Conservation (phyloP, 2,797 vertebrate species). For the Dryobates pubescens region DNA sequence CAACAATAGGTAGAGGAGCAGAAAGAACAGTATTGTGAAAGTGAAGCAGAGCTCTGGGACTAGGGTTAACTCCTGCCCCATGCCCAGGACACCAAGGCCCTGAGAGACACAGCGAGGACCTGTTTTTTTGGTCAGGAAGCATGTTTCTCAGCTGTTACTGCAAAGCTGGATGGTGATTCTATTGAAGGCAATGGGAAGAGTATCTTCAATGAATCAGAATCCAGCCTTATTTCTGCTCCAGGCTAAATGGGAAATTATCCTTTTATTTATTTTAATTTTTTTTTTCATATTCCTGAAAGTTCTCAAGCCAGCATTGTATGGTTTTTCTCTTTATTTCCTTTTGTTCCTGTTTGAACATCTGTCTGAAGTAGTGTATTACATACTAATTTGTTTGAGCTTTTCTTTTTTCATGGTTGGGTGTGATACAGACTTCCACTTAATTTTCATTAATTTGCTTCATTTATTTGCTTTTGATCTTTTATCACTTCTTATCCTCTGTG, state of each 20-base stretch:
- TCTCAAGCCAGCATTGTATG: conserved; percentile 51
- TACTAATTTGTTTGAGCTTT: background rate
- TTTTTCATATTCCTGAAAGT: conserved; percentile 24
- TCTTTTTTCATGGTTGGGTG: background rate
- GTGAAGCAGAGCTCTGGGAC: background rate
- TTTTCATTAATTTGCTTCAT: conserved; percentile 27
- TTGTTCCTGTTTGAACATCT: conserved; percentile 62
- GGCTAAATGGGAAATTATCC: conserved; percentile 67
- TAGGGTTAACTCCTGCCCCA: background rate
- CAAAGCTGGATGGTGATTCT: conserved; percentile 3
- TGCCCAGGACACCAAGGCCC: background rate
- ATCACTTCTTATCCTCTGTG: background rate
- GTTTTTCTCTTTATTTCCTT: conserved; percentile 62
- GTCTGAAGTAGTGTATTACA: conserved; percentile 58
- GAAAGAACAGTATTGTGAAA: background rate
- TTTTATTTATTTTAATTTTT: background rate
- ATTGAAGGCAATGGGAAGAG: background rate
- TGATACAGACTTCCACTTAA: conserved; percentile 15
- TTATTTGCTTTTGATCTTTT: conserved; percentile 43
- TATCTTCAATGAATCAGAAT: conserved; percentile 48
- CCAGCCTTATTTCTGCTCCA: conserved; percentile 6
- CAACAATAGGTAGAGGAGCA: background rate
- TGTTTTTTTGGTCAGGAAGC: background rate
- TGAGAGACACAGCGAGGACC: background rate
- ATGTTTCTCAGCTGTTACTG: conserved; percentile 25